Evolutionary conservation across 2,888 invertebrate species (phyloP), one percentile per base, ranked within the genome.

Genomic region (Portevinia maculata): DNA sequence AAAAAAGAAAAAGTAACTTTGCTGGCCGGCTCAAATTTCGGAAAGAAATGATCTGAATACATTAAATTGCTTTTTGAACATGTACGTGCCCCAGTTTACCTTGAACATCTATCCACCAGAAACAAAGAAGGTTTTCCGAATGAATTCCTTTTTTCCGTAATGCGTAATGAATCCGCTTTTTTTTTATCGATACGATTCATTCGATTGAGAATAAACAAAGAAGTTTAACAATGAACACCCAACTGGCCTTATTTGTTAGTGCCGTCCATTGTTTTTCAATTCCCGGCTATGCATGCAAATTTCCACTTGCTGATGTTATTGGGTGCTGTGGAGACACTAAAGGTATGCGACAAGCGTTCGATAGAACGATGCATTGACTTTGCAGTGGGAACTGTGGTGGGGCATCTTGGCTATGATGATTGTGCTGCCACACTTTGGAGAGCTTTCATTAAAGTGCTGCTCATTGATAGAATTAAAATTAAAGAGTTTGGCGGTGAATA

Each of bases 261-360:
- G 85, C 87, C 48, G 79, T 87, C 4, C 85, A 86, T 0, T 28
- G 86, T 19, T 86, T 86, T 34, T 86, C 85, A 4, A 87, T 87
- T 75, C 85, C 85, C 0, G 89, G 88, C n/a, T 88, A 86, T 60
- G 85, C 85, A 0, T 86, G 85, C 8, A 86, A 67, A 6, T 86
- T 85, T 39, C 86, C 24, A 24, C 24, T 5, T 24, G 24, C 24
- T 24, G 24, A 24, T 24, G 24, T 24, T 3, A 5, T 24, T 5
- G 11, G 89, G 89, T 1, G 85, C 89, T 3, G 88, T 88, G n/a
- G 88, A 89, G 75, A 88, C 88, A 2, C 50, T 89, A 7, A 87
- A 86, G 7, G 86, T 88, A 11, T 67, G 85, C 19, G 84, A 85
- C 28, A 57, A 60, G 0, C 17, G 28, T 0, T n/a, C 30, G 0